Conservation (phyloP, 2,888 invertebrate genomes). For the Catonia carolina region DNA sequence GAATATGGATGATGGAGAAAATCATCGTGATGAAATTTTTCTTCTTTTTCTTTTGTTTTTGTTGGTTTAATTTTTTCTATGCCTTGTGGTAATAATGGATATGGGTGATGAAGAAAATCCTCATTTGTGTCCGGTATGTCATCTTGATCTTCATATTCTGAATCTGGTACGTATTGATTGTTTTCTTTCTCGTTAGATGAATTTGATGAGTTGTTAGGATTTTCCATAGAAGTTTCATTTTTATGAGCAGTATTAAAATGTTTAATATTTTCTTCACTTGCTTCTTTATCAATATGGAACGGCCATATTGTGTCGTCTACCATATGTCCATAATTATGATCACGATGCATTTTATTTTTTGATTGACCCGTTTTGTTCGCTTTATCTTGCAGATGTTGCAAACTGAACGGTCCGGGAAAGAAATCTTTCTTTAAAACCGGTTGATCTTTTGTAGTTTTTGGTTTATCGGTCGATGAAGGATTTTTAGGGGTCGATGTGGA, state of each 20-base stretch:
- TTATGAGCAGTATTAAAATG: conserved; percentile 16
- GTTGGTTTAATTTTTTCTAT: conserved; percentile 14
- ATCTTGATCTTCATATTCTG: conserved; percentile 20
- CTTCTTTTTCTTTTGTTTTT: conserved; percentile 15
- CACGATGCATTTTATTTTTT: conserved; percentile 20
- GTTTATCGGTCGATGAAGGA: conserved; percentile 26
- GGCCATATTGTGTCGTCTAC: conserved; percentile 26
- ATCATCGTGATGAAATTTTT: conserved; percentile 3
- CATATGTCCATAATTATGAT: conserved; percentile 20
- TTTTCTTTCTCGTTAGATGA: background rate
- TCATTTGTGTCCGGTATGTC: conserved; percentile 24
- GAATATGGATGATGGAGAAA: background rate
- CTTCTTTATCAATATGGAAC: conserved; percentile 27
- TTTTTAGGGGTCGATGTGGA: conserved; percentile 28
- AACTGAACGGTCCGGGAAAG: conserved; percentile 30
- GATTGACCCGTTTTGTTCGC: conserved; percentile 14
- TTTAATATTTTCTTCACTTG: conserved; percentile 21
- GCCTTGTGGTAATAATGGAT: conserved; percentile 19
- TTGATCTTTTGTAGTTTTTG: conserved; percentile 31
- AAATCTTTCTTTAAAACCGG: conserved; percentile 29
- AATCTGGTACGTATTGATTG: conserved; percentile 13
- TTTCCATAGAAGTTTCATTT: background rate
- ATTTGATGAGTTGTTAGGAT: background rate
- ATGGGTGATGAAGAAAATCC: conserved; percentile 17
- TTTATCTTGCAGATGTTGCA: conserved; percentile 26